phyloP scores from a whole-genome alignment of 2,113 vertebrate species.

The Stictonetta naevosa region DNA sequence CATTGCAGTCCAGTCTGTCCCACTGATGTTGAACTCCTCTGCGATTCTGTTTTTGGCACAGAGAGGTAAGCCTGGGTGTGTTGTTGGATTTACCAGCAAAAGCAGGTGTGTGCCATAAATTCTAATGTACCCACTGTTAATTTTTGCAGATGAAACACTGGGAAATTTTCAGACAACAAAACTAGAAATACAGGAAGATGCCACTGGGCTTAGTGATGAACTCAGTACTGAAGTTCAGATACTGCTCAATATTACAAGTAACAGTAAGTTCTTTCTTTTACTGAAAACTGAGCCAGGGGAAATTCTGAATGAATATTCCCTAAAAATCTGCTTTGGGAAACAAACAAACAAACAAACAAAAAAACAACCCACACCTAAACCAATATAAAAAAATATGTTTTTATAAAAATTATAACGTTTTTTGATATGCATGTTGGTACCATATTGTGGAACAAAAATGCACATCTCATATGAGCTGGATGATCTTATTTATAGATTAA shows the following conservation, averaged over 20 bases:
- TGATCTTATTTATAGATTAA: background rate
- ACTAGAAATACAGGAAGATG: background rate
- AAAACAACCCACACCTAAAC: background rate
- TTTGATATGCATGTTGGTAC: background rate
- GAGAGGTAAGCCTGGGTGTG: slow-evolving; percentile 35
- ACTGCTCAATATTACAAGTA: slow-evolving; percentile 20
- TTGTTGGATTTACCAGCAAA: background rate
- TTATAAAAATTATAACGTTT: background rate
- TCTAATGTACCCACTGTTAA: background rate
- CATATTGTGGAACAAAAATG: background rate
- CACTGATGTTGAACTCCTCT: background rate
- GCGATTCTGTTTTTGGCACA: slow-evolving; percentile 18
- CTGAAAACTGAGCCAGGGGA: background rate
- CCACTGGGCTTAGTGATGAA: background rate
- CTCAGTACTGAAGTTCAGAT: slow-evolving; percentile 64
- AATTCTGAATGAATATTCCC: background rate
- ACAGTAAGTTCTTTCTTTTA: background rate
- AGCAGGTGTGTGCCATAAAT: background rate
- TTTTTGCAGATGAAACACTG: background rate
- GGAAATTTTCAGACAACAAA: background rate
- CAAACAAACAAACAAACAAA: background rate
- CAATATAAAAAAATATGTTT: background rate
- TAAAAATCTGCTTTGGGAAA: background rate
- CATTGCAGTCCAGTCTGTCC: background rate
- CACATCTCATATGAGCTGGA: background rate